These are phyloP conservation scores for Lagorchestes hirsutus DNA, from an alignment of 2,797 vertebrate genomes.

Conservation along the genomic window DNA sequence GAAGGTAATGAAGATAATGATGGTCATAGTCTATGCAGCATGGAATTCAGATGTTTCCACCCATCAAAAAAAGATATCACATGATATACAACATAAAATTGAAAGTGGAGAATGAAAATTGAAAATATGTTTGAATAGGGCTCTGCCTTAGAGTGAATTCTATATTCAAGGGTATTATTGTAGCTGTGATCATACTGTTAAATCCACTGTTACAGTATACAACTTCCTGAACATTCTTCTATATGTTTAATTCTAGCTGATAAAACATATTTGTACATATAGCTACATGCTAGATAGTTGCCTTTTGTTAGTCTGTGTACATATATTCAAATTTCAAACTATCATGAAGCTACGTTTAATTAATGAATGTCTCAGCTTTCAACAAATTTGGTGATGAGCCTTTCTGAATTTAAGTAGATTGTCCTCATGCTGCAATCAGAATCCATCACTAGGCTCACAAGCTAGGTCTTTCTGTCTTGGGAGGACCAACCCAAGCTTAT, in stretches of 20 bases:
- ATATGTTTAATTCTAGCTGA: background rate
- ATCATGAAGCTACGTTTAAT: background rate
- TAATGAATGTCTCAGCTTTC: background rate
- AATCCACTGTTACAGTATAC: background rate
- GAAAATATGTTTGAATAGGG: background rate
- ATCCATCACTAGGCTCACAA: background rate
- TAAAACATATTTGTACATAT: no score
- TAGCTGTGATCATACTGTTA: background rate
- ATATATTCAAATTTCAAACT: background rate
- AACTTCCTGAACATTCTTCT: background rate
- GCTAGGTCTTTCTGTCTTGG: background rate
- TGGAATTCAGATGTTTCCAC: background rate
- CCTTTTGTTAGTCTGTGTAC: background rate
- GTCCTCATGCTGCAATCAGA: background rate
- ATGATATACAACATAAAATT: background rate
- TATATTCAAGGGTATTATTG: background rate
- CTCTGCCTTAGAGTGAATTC: background rate
- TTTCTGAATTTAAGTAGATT: background rate
- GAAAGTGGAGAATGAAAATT: background rate
- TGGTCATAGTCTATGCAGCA: background rate
- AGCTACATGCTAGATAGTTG: background rate
- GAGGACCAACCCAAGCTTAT: background rate
- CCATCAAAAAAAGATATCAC: background rate
- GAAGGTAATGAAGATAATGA: background rate
- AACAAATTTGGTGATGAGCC: background rate